Conservation (phyloP, 2,113 vertebrate species). For the Recurvirostra avosetta region DNA sequence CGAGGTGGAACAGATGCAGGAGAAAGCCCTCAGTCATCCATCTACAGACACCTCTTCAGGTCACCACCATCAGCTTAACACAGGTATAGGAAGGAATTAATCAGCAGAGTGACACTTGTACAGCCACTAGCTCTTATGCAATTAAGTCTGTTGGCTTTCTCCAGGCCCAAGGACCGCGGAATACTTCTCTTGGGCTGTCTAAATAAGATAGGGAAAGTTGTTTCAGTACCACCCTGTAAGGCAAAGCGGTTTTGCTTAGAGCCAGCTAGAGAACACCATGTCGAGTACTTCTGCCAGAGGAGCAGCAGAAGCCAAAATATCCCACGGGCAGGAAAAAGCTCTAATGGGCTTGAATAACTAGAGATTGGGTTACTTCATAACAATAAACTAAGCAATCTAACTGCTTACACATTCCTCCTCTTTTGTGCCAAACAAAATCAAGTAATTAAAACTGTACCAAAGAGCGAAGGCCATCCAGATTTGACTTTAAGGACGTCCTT, state of each 20-base stretch:
- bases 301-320: background rate
- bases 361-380: background rate
- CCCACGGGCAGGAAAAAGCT: background rate
- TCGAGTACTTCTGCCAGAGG: background rate
- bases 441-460: rapidly evolving
- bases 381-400: background rate
- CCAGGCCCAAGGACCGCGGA: background rate
- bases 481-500: background rate
- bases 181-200: background rate
- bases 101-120: background rate
- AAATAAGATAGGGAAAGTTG: background rate
- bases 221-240: background rate
- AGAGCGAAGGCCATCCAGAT: background rate
- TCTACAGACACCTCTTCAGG: background rate
- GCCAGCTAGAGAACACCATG: background rate
- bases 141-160: background rate
- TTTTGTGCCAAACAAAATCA: rapidly evolving
- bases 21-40: background rate
- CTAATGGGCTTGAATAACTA: background rate
- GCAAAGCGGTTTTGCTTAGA: background rate
- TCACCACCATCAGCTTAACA: background rate
- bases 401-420: background rate
- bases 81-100: background rate
- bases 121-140: background rate
- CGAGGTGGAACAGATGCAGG: background rate